Percentiles rank a stretch among this genome's conserved stretches.
phyloP scores from a whole-genome alignment of 2,888 invertebrate genomes.

The Drosophila affinis region DNA sequence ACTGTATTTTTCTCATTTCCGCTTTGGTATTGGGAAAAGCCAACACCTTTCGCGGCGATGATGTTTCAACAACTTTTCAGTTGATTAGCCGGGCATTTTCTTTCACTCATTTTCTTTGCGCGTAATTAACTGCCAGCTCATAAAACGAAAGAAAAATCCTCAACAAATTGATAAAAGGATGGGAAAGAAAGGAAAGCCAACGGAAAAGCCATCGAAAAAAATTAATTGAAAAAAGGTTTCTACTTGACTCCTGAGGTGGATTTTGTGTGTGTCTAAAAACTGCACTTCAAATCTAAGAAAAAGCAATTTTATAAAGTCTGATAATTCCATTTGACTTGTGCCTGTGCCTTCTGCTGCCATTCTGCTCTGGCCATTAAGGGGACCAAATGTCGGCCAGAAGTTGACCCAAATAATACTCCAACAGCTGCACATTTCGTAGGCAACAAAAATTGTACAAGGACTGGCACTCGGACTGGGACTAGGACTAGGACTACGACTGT shows the following conservation, averaged over 20 bases:
- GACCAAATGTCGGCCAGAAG: constrained; percentile 37
- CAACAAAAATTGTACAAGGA: constrained; percentile 10
- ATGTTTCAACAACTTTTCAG: constrained; percentile 57
- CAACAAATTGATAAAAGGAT: constrained; percentile 36
- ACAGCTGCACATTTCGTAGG: constrained; percentile 27
- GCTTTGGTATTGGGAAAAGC: constrained; percentile 32
- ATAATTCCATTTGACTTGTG: constrained; percentile 39
- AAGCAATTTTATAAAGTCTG: constrained; percentile 40
- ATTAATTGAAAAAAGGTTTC: constrained; percentile 63
- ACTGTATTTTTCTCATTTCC: constrained; percentile 59
- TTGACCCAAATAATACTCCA: constrained; percentile 49
- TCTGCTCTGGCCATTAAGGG: constrained; percentile 32
- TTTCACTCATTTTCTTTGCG: constrained; percentile 39
- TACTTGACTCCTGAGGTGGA: constrained; percentile 7
- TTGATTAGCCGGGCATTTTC: constrained; percentile 63
- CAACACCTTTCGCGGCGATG: constrained; percentile 54
- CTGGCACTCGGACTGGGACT: constrained; percentile 12
- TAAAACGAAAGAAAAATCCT: constrained; percentile 18
- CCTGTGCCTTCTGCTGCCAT: constrained; percentile 39
- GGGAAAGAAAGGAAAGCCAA: constrained; percentile 2
- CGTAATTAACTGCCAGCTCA: constrained; percentile 70
- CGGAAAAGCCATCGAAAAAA: constrained; percentile 51
- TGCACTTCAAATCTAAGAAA: constrained; percentile 33
- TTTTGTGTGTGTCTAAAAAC: constrained; percentile 21
- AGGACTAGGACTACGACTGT: constrained; percentile 12